A percentile compares a stretch with the other conserved stretches of the same genome.
Evolutionary conservation across 2,113 vertebrate genomes (phyloP).

Genomic region (Pluvianellus socialis): DNA sequence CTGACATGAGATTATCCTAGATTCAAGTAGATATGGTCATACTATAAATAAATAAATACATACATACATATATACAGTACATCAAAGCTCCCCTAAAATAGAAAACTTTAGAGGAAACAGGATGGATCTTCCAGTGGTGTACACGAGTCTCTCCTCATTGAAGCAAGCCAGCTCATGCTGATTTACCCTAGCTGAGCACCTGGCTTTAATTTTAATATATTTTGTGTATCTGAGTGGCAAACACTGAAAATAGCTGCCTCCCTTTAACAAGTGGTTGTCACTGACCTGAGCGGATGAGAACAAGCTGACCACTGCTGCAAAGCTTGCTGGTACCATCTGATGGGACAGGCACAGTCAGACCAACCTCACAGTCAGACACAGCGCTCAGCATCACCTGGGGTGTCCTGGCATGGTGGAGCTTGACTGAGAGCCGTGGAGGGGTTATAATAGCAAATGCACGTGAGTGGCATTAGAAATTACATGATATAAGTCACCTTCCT

Average conservation of each 20-base stretch:
- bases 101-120: not conserved
- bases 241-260: not conserved
- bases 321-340: not conserved
- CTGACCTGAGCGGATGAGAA: not conserved
- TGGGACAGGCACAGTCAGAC: not conserved
- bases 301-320: not conserved
- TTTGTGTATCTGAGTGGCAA: not conserved
- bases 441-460: not conserved
- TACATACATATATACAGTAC: not conserved
- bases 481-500: not conserved
- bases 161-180: not conserved
- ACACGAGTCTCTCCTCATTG: not conserved
- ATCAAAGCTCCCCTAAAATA: conserved; percentile 1
- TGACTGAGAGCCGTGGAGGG: not conserved
- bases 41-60: not conserved
- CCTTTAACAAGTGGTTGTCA: not conserved
- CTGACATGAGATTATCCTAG: not conserved
- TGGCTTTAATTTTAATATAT: not conserved
- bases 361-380: not conserved
- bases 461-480: not conserved
- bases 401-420: rapidly evolving
- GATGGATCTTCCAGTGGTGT: not conserved
- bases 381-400: not conserved
- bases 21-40: not conserved
- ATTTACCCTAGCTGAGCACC: not conserved